Evolutionary conservation across 1,140 invertebrate genomes (phyloP).

Genomic region (Oryctes rhinoceros): DNA sequence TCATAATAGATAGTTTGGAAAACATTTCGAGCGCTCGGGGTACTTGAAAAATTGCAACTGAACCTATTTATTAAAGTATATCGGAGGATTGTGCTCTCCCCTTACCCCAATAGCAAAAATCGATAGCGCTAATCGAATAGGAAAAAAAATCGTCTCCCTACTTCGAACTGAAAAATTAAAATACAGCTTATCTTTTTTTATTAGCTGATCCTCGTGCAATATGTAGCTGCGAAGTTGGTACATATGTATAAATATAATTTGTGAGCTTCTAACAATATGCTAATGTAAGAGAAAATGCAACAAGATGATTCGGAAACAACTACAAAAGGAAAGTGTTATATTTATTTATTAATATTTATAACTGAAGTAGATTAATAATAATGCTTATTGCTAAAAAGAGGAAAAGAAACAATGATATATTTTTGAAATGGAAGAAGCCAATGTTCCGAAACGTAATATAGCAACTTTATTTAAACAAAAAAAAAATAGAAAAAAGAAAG

Average conservation of each 20-base stretch:
- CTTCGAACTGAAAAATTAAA: background rate
- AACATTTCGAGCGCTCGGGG: background rate
- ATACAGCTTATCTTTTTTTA: background rate
- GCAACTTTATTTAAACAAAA: too few species aligned
- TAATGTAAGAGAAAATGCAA: too few species aligned
- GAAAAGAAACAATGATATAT: too few species aligned
- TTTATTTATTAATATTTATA: too few species aligned
- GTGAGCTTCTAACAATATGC: too few species aligned
- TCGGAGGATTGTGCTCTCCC: background rate
- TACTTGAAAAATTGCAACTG: background rate
- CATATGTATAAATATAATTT: background rate
- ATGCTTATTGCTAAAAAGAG: too few species aligned
- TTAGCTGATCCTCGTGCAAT: background rate
- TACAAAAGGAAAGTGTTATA: too few species aligned
- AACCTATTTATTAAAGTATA: background rate
- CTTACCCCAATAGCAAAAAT: background rate
- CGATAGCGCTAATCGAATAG: background rate
- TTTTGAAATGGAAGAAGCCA: too few species aligned
- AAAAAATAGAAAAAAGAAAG: too few species aligned
- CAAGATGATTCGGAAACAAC: too few species aligned
- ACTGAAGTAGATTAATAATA: too few species aligned
- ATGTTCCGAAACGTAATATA: too few species aligned
- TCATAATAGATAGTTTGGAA: constrained; percentile 11
- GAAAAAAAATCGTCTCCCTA: background rate
- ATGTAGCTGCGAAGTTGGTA: background rate